A percentile compares a stretch with the other conserved stretches of the same genome.
Evolutionary conservation across 2,113 vertebrate species (phyloP).

Genomic region (Mandrillus leucophaeus): DNA sequence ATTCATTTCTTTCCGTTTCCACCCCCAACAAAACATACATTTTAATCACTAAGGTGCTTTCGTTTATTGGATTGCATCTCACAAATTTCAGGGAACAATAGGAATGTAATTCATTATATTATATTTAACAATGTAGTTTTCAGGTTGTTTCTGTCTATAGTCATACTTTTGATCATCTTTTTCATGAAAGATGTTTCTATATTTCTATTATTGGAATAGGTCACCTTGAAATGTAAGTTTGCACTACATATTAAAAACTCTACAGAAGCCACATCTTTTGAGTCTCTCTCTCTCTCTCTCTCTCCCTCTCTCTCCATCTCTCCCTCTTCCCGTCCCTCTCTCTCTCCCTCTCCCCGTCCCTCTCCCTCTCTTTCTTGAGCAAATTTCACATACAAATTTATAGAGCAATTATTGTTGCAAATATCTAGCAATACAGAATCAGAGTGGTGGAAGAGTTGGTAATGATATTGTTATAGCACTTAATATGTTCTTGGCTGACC

Average conservation of each 20-base stretch:
- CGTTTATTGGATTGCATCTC: not conserved
- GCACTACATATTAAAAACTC: not conserved
- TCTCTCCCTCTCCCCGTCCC: too few species aligned
- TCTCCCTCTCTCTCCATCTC: not conserved
- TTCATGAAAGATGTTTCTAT: not conserved
- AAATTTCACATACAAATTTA: slow-evolving; percentile 63
- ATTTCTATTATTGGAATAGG: slow-evolving; percentile 36
- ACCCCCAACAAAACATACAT: not conserved
- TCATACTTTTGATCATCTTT: slow-evolving; percentile 42
- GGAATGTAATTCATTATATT: not conserved
- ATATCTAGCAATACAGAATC: slow-evolving; percentile 52
- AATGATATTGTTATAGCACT: slow-evolving; percentile 63
- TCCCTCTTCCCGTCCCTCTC: not conserved
- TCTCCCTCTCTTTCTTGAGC: not conserved
- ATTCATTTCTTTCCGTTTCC: not conserved
- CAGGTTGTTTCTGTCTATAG: slow-evolving; percentile 12
- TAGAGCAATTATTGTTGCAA: slow-evolving; percentile 64
- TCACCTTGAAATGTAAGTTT: slow-evolving; percentile 54
- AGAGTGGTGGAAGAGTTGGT: slow-evolving; percentile 45
- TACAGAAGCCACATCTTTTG: not conserved
- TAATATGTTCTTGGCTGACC: slow-evolving; percentile 71
- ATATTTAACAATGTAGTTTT: not conserved
- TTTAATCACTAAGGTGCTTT: slow-evolving; percentile 21
- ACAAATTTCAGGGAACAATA: slow-evolving; percentile 4
- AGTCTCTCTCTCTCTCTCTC: not conserved